These are phyloP conservation scores for Corythornis vintsioides DNA, from an alignment of 2,113 vertebrate species.

Conservation along the genomic window DNA sequence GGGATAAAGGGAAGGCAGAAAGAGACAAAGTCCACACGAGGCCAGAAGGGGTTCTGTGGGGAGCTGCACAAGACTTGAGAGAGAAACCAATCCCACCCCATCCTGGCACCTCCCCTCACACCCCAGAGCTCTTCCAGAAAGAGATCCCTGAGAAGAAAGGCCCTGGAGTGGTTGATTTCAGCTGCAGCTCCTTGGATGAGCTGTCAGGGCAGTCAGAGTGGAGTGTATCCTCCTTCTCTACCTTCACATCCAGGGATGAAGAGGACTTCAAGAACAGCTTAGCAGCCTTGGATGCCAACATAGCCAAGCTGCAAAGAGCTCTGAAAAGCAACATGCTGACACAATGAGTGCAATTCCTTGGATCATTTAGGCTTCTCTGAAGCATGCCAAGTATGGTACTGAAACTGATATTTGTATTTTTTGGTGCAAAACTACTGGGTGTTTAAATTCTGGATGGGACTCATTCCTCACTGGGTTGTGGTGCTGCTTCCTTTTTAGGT, in stretches of 20 bases:
- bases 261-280: conserved; percentile 87
- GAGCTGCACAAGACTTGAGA: background rate
- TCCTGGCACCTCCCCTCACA: background rate
- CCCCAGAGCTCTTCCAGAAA: background rate
- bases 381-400: background rate
- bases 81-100: background rate
- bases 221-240: conserved; percentile 83
- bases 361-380: background rate
- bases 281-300: conserved; percentile 91
- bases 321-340: conserved; percentile 77
- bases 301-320: conserved; percentile 87
- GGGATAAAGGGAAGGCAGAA: background rate
- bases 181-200: conserved; percentile 71
- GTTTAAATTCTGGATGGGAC: conserved; percentile 53
- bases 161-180: conserved; percentile 26
- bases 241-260: conserved; percentile 88
- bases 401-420: background rate
- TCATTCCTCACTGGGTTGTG: conserved; percentile 32
- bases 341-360: conserved; percentile 56
- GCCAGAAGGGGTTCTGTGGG: conserved; percentile 36
- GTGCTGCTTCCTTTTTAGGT: background rate
- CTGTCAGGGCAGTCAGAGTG: conserved; percentile 79
- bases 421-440: background rate
- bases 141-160: background rate
- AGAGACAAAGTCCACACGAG: conserved; percentile 48